Conservation (phyloP, 2,888 invertebrate species). For the Dasypogon diadema region DNA sequence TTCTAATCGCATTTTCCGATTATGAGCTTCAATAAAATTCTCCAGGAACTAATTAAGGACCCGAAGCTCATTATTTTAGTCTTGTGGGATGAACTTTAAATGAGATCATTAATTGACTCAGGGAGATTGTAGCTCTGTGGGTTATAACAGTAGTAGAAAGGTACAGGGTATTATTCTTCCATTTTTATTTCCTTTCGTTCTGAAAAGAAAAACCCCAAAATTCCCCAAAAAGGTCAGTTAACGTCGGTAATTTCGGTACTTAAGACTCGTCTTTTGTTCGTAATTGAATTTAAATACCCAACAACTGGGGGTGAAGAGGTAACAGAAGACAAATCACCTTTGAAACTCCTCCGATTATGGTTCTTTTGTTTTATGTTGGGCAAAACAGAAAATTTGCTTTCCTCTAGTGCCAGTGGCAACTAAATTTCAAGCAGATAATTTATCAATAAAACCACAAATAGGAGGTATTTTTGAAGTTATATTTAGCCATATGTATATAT, state of each 20-base stretch:
- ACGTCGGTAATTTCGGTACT: conserved; percentile 34
- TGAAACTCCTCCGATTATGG: conserved; percentile 36
- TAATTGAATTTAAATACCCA: conserved; percentile 47
- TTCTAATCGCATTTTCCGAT: conserved; percentile 20
- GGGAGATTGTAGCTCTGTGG: conserved; percentile 24
- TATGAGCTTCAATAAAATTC: conserved; percentile 36
- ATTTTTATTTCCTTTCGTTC: conserved; percentile 19
- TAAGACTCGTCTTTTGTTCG: conserved; percentile 37
- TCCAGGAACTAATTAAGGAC: conserved; percentile 30
- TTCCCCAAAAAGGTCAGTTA: conserved; percentile 29
- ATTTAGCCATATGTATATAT: too few relatives aligned
- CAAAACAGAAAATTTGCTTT: conserved; percentile 11
- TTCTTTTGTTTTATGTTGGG: conserved; percentile 22
- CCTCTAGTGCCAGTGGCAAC: not conserved
- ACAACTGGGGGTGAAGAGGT: conserved; percentile 39
- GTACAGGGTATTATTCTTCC: conserved; percentile 26
- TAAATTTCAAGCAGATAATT: conserved; percentile 37
- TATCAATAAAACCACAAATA: conserved; percentile 41
- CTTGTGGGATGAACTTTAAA: conserved; percentile 42
- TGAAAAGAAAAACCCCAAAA: conserved; percentile 35
- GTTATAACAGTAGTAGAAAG: conserved; percentile 30
- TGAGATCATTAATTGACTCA: conserved; percentile 41
- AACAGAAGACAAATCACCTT: conserved; percentile 42
- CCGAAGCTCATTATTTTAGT: conserved; percentile 17
- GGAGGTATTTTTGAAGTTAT: too few relatives aligned